A percentile compares a stretch with the other conserved stretches of the same genome.
Conservation (phyloP, 2,888 invertebrate genomes). For the Syrista parreyssii region DNA sequence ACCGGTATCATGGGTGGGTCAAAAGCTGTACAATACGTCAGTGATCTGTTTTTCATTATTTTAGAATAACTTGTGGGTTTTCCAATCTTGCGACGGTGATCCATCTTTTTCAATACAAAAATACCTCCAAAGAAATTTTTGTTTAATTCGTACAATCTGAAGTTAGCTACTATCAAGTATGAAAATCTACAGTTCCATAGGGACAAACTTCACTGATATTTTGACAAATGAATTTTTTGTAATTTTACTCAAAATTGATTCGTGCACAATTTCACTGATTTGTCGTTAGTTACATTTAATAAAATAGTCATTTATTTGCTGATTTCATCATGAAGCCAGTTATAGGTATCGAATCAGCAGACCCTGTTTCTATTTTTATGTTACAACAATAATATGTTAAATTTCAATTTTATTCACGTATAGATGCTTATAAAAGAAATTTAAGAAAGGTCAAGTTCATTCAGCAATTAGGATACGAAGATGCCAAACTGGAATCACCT, state of each 20-base stretch:
- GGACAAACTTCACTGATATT: background rate
- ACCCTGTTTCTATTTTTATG: background rate
- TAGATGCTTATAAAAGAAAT: background rate
- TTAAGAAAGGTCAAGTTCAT: background rate
- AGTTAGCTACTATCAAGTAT: background rate
- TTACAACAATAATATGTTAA: background rate
- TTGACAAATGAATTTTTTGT: background rate
- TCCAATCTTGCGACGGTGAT: slow-evolving; percentile 44
- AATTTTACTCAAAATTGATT: background rate
- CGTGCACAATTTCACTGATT: background rate
- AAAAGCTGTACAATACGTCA: background rate
- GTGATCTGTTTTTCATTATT: background rate
- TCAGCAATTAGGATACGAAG: background rate
- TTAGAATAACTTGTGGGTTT: slow-evolving; percentile 21
- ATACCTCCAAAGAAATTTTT: background rate
- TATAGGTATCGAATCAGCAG: background rate
- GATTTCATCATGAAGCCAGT: background rate
- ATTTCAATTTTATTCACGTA: background rate
- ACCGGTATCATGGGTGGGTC: slow-evolving; percentile 5
- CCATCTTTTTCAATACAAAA: slow-evolving; percentile 30
- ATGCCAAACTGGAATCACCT: slow-evolving; percentile 59
- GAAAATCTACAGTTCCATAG: background rate
- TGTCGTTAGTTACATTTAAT: background rate
- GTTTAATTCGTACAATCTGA: too few relatives aligned
- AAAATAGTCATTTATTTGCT: background rate